phyloP scores from a whole-genome alignment of 1,140 invertebrate genomes.

The Panonychus citri region DNA sequence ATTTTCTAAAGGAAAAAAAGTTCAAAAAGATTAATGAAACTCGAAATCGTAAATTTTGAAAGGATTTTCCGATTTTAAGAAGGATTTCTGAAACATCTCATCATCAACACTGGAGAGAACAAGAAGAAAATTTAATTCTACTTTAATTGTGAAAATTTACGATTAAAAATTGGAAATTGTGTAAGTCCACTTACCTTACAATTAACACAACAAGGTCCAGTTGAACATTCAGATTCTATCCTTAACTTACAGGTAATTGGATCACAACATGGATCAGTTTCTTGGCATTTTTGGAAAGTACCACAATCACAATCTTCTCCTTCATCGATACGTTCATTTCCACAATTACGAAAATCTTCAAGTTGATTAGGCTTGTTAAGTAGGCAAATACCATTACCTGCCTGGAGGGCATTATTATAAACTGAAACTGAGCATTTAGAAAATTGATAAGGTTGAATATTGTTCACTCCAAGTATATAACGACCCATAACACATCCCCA shows the following conservation, averaged over 20 bases:
- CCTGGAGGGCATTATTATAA: slow-evolving; percentile 51
- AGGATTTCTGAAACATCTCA: background rate
- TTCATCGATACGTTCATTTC: slow-evolving; percentile 76
- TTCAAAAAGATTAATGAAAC: too few relatives aligned
- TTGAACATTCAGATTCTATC: slow-evolving; percentile 69
- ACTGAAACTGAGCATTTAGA: slow-evolving; percentile 64
- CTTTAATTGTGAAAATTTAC: background rate
- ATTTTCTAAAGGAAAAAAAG: too few relatives aligned
- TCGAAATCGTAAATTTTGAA: too few relatives aligned
- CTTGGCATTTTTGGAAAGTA: slow-evolving; percentile 59
- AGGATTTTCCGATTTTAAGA: background rate
- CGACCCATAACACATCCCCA: slow-evolving; percentile 87
- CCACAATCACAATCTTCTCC: slow-evolving; percentile 62
- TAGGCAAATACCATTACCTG: slow-evolving; percentile 56
- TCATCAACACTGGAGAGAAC: too few relatives aligned
- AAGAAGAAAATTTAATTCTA: too few relatives aligned
- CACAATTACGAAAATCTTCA: slow-evolving; percentile 44
- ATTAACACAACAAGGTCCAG: slow-evolving; percentile 68
- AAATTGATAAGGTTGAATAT: slow-evolving; percentile 79
- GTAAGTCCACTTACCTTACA: slow-evolving; percentile 62
- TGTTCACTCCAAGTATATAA: slow-evolving; percentile 55
- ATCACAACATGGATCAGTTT: slow-evolving; percentile 75
- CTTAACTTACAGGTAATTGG: slow-evolving; percentile 77
- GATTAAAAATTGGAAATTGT: background rate
- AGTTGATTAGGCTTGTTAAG: slow-evolving; percentile 66